These are phyloP conservation scores for Labeo calbasu DNA, from an alignment of 2,797 vertebrate genomes.

Conservation along the genomic window DNA sequence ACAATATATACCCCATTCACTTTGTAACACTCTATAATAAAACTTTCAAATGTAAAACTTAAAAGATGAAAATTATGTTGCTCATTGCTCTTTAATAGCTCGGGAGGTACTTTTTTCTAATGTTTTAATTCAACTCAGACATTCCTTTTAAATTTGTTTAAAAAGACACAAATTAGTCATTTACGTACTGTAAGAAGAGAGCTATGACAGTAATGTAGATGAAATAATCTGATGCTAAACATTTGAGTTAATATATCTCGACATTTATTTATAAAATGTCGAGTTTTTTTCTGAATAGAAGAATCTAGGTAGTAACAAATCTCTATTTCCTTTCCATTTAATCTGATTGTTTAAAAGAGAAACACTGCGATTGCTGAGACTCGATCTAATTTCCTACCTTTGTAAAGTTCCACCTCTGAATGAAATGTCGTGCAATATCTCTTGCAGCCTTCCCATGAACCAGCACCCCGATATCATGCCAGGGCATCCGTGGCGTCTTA, in stretches of 20 bases:
- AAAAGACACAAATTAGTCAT: neutral
- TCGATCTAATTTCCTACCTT: conserved; percentile 40
- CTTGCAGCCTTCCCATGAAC: conserved; percentile 54
- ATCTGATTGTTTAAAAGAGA: neutral
- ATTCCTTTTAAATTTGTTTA: neutral
- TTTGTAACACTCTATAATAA: neutral
- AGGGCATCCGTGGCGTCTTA: conserved; percentile 63
- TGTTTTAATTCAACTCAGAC: neutral
- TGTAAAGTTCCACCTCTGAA: conserved; percentile 67
- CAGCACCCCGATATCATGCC: conserved; percentile 59
- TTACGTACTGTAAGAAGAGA: neutral
- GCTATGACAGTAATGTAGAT: neutral
- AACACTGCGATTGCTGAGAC: neutral
- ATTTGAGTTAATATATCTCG: neutral
- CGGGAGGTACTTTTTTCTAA: neutral
- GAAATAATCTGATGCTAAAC: neutral
- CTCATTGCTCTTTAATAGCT: neutral
- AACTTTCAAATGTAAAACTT: conserved; percentile 14
- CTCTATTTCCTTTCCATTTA: neutral
- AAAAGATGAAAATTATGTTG: neutral
- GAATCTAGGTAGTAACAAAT: neutral
- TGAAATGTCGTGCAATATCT: conserved; percentile 59
- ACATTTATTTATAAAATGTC: neutral
- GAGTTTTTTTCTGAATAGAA: neutral
- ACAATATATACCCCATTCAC: neutral